A percentile compares a stretch with the other conserved stretches of the same genome.
Conservation (phyloP, 2,888 invertebrate genomes). For the Lacanobia oleracea region DNA sequence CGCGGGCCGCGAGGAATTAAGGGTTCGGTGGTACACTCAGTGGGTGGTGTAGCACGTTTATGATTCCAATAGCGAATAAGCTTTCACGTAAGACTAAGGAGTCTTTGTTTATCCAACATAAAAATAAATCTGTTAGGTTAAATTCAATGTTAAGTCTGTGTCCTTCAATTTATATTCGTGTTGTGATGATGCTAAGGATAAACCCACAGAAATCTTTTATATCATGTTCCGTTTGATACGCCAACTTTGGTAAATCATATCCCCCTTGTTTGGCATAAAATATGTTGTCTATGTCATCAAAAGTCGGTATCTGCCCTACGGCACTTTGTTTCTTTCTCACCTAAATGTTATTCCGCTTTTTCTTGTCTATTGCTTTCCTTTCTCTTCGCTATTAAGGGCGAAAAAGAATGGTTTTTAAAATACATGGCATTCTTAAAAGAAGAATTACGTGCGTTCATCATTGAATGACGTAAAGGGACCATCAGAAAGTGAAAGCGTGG, state of each 20-base stretch:
- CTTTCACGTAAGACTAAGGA: conserved; percentile 7
- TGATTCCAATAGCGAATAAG: conserved; percentile 23
- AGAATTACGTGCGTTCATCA: conserved; percentile 44
- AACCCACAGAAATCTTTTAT: conserved; percentile 11
- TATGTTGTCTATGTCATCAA: conserved; percentile 46
- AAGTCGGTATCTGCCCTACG: conserved; percentile 37
- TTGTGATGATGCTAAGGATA: neutral
- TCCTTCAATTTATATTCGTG: neutral
- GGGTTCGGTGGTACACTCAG: conserved; percentile 42
- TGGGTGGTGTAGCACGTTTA: conserved; percentile 39
- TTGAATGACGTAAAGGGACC: conserved; percentile 37
- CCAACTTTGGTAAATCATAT: conserved; percentile 19
- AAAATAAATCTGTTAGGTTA: neutral
- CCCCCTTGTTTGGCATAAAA: conserved; percentile 30
- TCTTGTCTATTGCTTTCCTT: conserved; percentile 25
- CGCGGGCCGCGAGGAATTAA: conserved; percentile 63
- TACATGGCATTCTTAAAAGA: conserved; percentile 26
- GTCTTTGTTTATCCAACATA: neutral
- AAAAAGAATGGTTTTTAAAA: conserved; percentile 25
- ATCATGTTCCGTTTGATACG: conserved; percentile 20
- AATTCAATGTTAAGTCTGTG: neutral
- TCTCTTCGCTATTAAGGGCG: conserved; percentile 36
- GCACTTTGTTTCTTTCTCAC: conserved; percentile 46
- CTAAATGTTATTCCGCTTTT: conserved; percentile 28
- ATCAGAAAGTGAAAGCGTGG: conserved; percentile 63